Conservation (phyloP, 2,113 vertebrate species). For the Columba livia region DNA sequence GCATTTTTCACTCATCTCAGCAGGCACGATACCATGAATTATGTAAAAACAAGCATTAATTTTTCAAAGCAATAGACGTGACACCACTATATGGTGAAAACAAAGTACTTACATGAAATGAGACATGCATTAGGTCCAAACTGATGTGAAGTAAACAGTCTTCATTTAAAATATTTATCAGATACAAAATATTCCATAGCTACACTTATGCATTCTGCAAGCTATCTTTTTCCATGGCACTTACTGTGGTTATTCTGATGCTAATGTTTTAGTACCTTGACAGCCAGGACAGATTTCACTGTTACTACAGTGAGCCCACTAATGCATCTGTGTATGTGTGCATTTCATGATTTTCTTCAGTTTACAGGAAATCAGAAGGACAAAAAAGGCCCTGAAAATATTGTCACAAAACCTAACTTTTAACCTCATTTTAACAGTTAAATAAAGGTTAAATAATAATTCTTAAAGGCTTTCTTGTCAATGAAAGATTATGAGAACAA, state of each 20-base stretch:
- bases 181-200: not conserved
- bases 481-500: not conserved
- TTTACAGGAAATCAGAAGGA: not conserved
- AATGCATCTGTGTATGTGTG: not conserved
- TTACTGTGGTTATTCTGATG: not conserved
- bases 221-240: not conserved
- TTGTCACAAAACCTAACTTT: not conserved
- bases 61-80: conserved; percentile 55
- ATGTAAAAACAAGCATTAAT: conserved; percentile 53
- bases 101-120: conserved; percentile 27
- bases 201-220: not conserved
- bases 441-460: not conserved
- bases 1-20: conserved; percentile 35
- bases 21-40: conserved; percentile 47
- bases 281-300: not conserved
- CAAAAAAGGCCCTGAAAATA: not conserved
- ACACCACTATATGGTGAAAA: conserved; percentile 38
- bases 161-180: conserved; percentile 47
- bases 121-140: conserved; percentile 11
- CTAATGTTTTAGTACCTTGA: not conserved
- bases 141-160: not conserved
- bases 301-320: not conserved
- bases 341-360: not conserved
- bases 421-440: not conserved
- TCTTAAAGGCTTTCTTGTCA: not conserved